Evolutionary conservation across 2,888 invertebrate genomes (phyloP).

Genomic region (Drosophila peninsularis): DNA sequence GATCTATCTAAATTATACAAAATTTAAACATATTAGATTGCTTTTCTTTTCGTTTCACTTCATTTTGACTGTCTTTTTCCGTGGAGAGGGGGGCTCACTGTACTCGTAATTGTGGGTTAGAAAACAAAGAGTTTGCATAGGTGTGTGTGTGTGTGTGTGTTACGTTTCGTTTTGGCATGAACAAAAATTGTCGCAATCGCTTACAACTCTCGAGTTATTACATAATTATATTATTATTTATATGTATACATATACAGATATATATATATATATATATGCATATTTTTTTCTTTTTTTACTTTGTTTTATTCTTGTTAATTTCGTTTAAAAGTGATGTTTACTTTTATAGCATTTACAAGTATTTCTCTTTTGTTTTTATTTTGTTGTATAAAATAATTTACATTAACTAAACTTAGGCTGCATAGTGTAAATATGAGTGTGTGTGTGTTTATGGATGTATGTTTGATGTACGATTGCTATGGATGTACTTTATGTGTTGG

Average conservation of each 20-base stretch:
- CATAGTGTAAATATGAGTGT: constrained; percentile 40
- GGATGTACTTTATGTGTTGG: constrained; percentile 28
- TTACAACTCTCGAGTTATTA: constrained; percentile 75
- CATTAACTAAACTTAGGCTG: constrained; percentile 75
- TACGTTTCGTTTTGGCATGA: constrained; percentile 67
- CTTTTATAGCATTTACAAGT: constrained; percentile 63
- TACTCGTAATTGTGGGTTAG: constrained; percentile 5
- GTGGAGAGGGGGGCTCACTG: neutral
- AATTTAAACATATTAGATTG: constrained; percentile 55
- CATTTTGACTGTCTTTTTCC: constrained; percentile 38
- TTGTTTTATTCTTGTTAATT: constrained; percentile 30
- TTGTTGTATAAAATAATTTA: constrained; percentile 75
- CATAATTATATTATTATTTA: constrained; percentile 34
- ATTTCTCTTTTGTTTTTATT: constrained; percentile 27
- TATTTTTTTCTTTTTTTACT: neutral
- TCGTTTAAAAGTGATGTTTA: constrained; percentile 64
- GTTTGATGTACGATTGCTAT: neutral
- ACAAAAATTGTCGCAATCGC: constrained; percentile 63
- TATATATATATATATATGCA: constrained; percentile 16
- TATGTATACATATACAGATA: constrained; percentile 17
- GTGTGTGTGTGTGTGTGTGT: constrained; percentile 12
- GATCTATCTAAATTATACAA: constrained; percentile 57
- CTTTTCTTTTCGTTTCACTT: constrained; percentile 35
- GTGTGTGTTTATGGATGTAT: constrained; percentile 10
- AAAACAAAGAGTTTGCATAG: constrained; percentile 21